Base-by-base conservation (phyloP, 2,888 invertebrate genomes). In the Tetanocera ferruginea region DNA sequence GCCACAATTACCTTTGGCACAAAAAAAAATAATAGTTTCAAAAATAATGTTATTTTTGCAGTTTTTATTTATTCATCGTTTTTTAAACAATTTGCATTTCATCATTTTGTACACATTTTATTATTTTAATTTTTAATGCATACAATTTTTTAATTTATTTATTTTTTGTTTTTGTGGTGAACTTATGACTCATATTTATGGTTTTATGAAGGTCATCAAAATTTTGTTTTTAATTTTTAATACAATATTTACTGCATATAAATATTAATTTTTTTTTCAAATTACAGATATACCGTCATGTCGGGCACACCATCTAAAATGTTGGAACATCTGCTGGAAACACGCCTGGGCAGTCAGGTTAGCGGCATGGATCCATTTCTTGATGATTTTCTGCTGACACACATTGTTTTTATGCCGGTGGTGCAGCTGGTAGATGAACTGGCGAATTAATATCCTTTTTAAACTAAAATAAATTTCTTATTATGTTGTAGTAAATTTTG, bases 241-340 rank as follows among this genome's bases (percentile, higher is more conserved):
- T 43, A 2, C 11, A 14, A 43, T 43, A 43, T 43, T 43, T 43
- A 43, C 14, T 14, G 11, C 43, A 6, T 37, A 6, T 37, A 6
- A 37, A 37, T 37, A 37, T 37, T 37, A 6, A 37, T 37, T 37
- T 11, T 6, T 66, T 72, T 55, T n/a, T 43, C 14, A 69, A 25
- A 3, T 67, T 82, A 3, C 86, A 94, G 94, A 89, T 96, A 96
- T 88, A 95, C 95, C 84, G 95, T 96, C 83, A 95, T 96, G 94
- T 95, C 96, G 80, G 96, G 96, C 75, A 95, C 95, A 78, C 94
- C 96, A 62, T 94, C 94, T 87, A 96, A 96, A 90, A 96, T 96
- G 93, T 89, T 96, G 83, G 96, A 96, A 88, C 95, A 96, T 90
- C 91, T 96, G 67, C 90, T 96, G 83, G 96, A 96, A 89, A 95